Evolutionary conservation across 1,140 invertebrate genomes (phyloP).

Genomic region (Papilio glaucus): DNA sequence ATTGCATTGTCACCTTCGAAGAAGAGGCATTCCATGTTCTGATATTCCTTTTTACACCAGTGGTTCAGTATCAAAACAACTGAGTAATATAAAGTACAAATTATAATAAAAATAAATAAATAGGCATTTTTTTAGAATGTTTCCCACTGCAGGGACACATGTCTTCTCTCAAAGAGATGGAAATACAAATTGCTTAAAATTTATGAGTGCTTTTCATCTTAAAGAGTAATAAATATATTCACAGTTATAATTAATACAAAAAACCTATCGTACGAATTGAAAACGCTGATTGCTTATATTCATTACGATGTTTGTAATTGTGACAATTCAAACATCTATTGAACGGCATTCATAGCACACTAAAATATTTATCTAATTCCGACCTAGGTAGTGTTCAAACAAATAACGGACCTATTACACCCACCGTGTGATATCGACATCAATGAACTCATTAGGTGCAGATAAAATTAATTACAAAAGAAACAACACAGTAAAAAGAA

Average conservation of each 20-base stretch:
- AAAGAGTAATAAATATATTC: not conserved
- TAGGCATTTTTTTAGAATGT: no score
- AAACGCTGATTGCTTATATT: not conserved
- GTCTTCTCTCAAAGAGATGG: no score
- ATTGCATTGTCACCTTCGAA: no score
- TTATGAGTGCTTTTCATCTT: not conserved
- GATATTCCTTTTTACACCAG: no score
- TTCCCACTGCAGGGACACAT: no score
- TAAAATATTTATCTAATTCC: constrained; percentile 24
- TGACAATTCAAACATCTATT: constrained; percentile 22
- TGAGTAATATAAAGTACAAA: no score
- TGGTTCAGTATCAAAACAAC: no score
- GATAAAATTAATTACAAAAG: no score
- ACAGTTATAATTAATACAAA: not conserved
- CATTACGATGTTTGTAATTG: constrained; percentile 7
- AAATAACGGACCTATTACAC: not conserved
- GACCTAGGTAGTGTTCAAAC: not conserved
- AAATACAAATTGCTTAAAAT: not conserved
- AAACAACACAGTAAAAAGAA: no score
- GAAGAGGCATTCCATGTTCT: no score
- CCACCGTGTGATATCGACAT: not conserved
- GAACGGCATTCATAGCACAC: constrained; percentile 12
- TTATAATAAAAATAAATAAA: no score
- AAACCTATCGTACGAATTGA: not conserved
- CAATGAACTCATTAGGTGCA: not conserved